Percentiles rank a stretch among this genome's conserved stretches.
Evolutionary conservation across 92 coral and sea anemone species (phyloP).

Genomic region (Virgularia gustaviana): DNA sequence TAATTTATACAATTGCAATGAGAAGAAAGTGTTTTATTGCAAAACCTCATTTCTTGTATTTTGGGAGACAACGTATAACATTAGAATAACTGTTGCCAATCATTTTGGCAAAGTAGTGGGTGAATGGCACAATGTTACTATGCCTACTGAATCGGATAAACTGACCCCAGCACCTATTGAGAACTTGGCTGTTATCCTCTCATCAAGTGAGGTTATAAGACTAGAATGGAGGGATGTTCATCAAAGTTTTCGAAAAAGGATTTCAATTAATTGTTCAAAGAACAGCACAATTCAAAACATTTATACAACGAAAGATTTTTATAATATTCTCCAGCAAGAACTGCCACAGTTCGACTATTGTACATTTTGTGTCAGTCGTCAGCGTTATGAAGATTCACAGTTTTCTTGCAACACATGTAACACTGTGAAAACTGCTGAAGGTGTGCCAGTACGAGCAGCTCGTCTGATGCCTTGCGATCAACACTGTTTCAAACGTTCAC

Average conservation of each 20-base stretch:
- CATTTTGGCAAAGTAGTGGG: constrained; percentile 7
- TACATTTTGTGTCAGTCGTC: constrained; percentile 24
- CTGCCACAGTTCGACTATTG: constrained; percentile 7
- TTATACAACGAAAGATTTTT: background rate
- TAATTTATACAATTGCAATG: constrained; percentile 2
- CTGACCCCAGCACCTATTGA: constrained; percentile 3
- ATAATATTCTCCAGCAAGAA: background rate
- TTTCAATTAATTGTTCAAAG: constrained; percentile 9
- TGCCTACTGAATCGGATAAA: background rate
- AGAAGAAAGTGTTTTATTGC: background rate
- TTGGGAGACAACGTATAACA: background rate
- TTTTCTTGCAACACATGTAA: constrained; percentile 18
- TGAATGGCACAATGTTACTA: background rate
- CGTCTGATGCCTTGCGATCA: background rate
- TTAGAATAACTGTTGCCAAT: constrained; percentile 13
- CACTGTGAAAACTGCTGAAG: constrained; percentile 11
- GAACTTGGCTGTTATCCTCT: background rate
- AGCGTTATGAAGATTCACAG: background rate
- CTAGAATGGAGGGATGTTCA: constrained; percentile 12
- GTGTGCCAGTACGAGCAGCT: background rate
- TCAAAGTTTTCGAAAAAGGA: background rate
- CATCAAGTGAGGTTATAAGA: background rate
- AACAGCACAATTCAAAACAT: background rate
- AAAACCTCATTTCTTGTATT: background rate
- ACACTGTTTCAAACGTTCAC: background rate